These are phyloP conservation scores for Catostomus latipinnis DNA, from an alignment of 2,797 vertebrate genomes.

Conservation along the genomic window DNA sequence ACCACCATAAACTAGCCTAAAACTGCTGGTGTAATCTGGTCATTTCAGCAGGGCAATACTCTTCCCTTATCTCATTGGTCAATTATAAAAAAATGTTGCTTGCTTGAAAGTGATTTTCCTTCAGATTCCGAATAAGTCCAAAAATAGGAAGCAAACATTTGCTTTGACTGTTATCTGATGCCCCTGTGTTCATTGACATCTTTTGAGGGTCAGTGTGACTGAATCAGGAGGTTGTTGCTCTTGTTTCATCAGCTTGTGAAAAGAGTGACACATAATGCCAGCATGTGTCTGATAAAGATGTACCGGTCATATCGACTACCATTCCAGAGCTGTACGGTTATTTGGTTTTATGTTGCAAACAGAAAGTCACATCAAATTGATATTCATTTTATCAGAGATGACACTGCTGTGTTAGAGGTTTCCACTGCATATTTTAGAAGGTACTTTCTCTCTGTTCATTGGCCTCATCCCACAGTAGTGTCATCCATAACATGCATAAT, in stretches of 20 bases:
- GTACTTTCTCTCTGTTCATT: background rate
- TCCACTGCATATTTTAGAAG: background rate
- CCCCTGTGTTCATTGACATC: conserved; percentile 58
- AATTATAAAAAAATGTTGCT: conserved; percentile 20
- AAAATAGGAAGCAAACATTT: conserved; percentile 11
- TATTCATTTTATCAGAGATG: background rate
- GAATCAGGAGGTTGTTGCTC: conserved; percentile 52
- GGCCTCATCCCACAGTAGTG: background rate
- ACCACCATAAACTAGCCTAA: too few species aligned
- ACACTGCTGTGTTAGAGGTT: background rate
- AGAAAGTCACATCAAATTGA: background rate
- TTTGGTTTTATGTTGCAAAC: conserved; percentile 3
- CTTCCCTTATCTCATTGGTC: background rate
- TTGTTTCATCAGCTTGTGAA: conserved; percentile 23
- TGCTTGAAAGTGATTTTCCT: conserved; percentile 10
- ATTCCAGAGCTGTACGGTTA: background rate
- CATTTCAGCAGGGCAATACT: background rate
- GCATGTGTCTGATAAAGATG: conserved; percentile 1
- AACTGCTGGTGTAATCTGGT: too few species aligned
- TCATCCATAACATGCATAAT: background rate
- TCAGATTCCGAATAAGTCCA: conserved; percentile 26
- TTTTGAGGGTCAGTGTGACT: conserved; percentile 27
- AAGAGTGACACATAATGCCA: conserved; percentile 33
- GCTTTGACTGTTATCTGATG: conserved; percentile 45
- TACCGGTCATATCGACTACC: background rate